phyloP scores from a whole-genome alignment of 2,888 invertebrate species.

The Andrena dorsata region DNA sequence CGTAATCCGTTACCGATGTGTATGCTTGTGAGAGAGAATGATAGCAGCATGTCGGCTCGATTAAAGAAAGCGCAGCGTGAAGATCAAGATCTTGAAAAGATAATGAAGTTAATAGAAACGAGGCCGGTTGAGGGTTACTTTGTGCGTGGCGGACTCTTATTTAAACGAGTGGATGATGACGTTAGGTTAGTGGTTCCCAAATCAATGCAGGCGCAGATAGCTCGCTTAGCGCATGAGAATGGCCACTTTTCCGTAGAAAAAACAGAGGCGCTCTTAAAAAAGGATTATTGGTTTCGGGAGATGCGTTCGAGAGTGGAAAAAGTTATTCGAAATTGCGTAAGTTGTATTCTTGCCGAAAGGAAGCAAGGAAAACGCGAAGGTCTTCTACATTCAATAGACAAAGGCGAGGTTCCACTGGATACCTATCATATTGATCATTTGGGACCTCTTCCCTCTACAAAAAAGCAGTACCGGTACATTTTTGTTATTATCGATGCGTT shows the following conservation, averaged over 20 bases:
- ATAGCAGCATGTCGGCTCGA: background rate
- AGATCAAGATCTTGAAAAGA: background rate
- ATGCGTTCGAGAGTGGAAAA: background rate
- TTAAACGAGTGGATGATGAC: background rate
- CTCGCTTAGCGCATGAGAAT: background rate
- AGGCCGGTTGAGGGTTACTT: background rate
- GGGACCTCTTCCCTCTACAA: no score
- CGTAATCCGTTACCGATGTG: slow-evolving; percentile 8
- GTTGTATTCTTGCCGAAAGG: no score
- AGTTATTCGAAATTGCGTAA: no score
- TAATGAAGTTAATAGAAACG: background rate
- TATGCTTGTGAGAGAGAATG: background rate
- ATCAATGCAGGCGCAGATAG: slow-evolving; percentile 4
- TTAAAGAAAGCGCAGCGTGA: slow-evolving; percentile 7
- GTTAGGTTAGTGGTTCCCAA: slow-evolving; percentile 16
- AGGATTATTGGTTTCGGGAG: slow-evolving; percentile 3
- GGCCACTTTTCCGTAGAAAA: slow-evolving; percentile 11
- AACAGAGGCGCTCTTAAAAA: background rate
- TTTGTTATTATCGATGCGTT: no score
- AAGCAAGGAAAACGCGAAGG: no score
- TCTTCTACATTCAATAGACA: no score
- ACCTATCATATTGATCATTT: no score
- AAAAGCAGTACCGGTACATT: no score
- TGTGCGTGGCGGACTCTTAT: background rate
- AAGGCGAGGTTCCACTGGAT: no score